A percentile compares a stretch with the other conserved stretches of the same genome.
Evolutionary conservation across 2,797 vertebrate genomes (phyloP).

Genomic region (Cyprinodon diabolis): DNA sequence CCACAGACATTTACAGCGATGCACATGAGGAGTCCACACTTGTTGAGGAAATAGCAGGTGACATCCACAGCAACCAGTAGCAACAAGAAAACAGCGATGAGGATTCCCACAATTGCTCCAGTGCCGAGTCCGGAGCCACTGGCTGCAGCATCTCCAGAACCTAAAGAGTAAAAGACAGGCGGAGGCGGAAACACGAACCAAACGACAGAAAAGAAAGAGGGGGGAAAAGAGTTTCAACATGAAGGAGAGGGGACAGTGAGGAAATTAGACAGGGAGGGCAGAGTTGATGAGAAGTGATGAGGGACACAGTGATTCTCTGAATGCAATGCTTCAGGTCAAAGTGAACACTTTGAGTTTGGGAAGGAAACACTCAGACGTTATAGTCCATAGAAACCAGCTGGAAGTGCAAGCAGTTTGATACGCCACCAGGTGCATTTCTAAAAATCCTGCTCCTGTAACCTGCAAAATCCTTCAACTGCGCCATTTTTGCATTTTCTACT

Average conservation of each 20-base stretch:
- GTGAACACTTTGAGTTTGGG: slow-evolving; percentile 35
- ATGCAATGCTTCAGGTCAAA: slow-evolving; percentile 31
- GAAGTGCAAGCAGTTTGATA: slow-evolving; percentile 19
- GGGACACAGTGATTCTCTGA: slow-evolving; percentile 42
- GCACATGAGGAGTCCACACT: slow-evolving; percentile 98
- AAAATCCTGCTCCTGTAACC: neutral
- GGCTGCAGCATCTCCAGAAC: slow-evolving; percentile 71
- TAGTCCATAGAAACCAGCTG: neutral
- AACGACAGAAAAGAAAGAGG: slow-evolving; percentile 33
- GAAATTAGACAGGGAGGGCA: slow-evolving; percentile 55
- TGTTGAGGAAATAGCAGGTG: slow-evolving; percentile 99
- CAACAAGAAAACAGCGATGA: slow-evolving; percentile 92
- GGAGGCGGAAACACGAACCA: slow-evolving; percentile 39
- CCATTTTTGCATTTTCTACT: neutral
- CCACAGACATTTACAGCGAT: slow-evolving; percentile 96
- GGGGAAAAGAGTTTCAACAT: slow-evolving; percentile 41
- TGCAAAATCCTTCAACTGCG: neutral
- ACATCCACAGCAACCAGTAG: slow-evolving; percentile 92
- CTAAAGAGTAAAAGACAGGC: slow-evolving; percentile 69
- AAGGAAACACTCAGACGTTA: slow-evolving; percentile 5
- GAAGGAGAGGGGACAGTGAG: slow-evolving; percentile 45
- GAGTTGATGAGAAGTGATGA: slow-evolving; percentile 51
- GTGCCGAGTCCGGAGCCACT: slow-evolving; percentile 87
- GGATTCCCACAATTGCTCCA: slow-evolving; percentile 96
- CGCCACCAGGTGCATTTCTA: neutral